Percentiles rank a stretch among this genome's conserved stretches.
phyloP scores from a whole-genome alignment of 2,888 invertebrate species.

The Limnephilus lunatus region DNA sequence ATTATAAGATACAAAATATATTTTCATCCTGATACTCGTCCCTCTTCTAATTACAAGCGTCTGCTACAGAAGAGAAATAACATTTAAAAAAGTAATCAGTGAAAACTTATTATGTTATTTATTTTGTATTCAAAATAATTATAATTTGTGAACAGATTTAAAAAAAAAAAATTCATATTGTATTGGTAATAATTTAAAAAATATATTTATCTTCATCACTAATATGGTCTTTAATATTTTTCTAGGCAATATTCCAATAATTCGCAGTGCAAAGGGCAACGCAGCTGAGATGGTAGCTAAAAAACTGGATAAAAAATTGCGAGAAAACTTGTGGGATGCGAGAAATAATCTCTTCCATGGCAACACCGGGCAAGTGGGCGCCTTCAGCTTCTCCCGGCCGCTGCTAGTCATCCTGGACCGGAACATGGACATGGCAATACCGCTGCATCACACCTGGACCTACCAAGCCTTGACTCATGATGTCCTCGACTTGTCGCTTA shows the following conservation, averaged over 20 bases:
- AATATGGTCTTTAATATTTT: background rate
- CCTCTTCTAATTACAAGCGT: too few species aligned
- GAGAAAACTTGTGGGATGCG: slow-evolving; percentile 97
- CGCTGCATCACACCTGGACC: slow-evolving; percentile 99
- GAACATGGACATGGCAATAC: slow-evolving; percentile 97
- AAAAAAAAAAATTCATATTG: too few species aligned
- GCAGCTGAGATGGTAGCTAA: slow-evolving; percentile 99
- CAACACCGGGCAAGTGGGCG: slow-evolving; percentile 86
- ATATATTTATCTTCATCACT: background rate
- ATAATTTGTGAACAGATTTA: too few species aligned
- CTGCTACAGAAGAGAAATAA: too few species aligned
- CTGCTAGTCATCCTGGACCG: slow-evolving; percentile 94
- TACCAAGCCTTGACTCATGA: slow-evolving; percentile 99
- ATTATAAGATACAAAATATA: too few species aligned
- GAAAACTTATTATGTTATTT: too few species aligned
- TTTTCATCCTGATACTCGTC: too few species aligned
- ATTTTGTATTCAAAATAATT: too few species aligned
- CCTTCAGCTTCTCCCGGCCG: slow-evolving; percentile 94
- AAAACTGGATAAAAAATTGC: slow-evolving; percentile 96
- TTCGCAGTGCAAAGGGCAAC: slow-evolving; percentile 94
- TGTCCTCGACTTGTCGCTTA: slow-evolving; percentile 93
- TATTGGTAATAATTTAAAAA: background rate
- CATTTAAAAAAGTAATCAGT: too few species aligned
- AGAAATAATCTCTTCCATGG: slow-evolving; percentile 96
- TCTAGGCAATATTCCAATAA: slow-evolving; percentile 89